A percentile compares a stretch with the other conserved stretches of the same genome.
phyloP scores from a whole-genome alignment of 2,797 vertebrate genomes.

The Spondyliosoma cantharus region DNA sequence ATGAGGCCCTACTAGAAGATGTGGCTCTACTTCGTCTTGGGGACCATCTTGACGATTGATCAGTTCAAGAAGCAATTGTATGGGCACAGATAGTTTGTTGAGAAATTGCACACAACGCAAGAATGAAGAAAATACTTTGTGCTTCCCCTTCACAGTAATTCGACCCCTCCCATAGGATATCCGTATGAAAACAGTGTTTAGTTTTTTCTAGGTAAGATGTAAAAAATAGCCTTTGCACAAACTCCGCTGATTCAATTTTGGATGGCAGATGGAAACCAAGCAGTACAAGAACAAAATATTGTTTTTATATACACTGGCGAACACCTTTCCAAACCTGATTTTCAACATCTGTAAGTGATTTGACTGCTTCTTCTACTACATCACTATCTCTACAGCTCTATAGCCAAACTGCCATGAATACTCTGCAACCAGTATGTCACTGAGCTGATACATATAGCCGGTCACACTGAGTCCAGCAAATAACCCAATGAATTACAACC shows the following conservation, averaged over 20 bases:
- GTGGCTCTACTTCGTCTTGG: not conserved
- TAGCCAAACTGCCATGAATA: slow-evolving; percentile 1
- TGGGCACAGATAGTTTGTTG: slow-evolving; percentile 5
- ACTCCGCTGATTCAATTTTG: slow-evolving; percentile 1
- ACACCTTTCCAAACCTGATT: not conserved
- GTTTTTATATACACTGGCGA: not conserved
- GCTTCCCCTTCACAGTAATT: not conserved
- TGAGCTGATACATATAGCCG: not conserved
- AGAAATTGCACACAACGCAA: not conserved
- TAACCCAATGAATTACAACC: not conserved
- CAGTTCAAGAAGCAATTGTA: not conserved
- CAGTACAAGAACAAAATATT: slow-evolving; percentile 1
- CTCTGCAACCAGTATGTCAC: not conserved
- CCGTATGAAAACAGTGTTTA: not conserved
- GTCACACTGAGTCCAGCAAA: not conserved
- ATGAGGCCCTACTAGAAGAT: not conserved
- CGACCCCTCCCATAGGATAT: not conserved
- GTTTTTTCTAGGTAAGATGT: not conserved
- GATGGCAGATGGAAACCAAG: not conserved
- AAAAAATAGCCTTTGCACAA: slow-evolving; percentile 1
- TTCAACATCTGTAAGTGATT: not conserved
- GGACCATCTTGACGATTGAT: slow-evolving; percentile 10
- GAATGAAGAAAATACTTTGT: not conserved
- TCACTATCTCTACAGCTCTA: not conserved
- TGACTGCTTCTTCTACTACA: not conserved